These are phyloP conservation scores for Smutsia gigantea DNA, from an alignment of 2,797 vertebrate genomes.

Conservation along the genomic window DNA sequence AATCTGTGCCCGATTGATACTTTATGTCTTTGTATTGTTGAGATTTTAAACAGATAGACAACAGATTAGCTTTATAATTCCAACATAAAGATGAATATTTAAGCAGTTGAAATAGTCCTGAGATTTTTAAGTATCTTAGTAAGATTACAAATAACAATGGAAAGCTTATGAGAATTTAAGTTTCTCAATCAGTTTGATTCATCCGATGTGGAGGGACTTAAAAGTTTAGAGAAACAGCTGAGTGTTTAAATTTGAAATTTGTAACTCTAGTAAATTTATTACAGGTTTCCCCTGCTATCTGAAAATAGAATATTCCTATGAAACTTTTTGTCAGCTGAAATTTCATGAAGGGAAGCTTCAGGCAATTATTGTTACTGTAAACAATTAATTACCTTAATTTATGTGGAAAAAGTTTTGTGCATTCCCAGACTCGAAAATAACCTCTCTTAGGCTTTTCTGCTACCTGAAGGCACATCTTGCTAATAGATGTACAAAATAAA, in stretches of 20 bases:
- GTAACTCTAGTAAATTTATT: background rate
- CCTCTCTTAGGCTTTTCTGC: background rate
- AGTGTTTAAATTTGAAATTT: background rate
- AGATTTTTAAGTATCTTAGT: background rate
- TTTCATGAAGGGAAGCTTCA: background rate
- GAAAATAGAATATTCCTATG: background rate
- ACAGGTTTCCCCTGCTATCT: background rate
- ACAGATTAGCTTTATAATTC: background rate
- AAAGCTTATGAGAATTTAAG: background rate
- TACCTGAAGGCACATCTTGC: background rate
- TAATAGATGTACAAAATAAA: background rate
- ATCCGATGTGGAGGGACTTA: background rate
- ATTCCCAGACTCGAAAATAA: background rate
- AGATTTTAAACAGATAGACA: background rate
- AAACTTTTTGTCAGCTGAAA: background rate
- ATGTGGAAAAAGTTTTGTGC: background rate
- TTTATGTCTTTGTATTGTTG: background rate
- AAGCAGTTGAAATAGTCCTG: background rate
- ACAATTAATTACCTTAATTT: background rate
- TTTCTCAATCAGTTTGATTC: slow-evolving; percentile 16
- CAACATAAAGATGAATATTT: background rate
- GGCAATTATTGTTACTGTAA: background rate
- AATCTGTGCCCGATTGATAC: background rate
- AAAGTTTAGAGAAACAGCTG: background rate
- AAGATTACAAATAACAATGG: background rate